A percentile compares a stretch with the other conserved stretches of the same genome.
These are phyloP conservation scores for Neoascia interrupta DNA, from an alignment of 2,888 invertebrate genomes.

Conservation along the genomic window DNA sequence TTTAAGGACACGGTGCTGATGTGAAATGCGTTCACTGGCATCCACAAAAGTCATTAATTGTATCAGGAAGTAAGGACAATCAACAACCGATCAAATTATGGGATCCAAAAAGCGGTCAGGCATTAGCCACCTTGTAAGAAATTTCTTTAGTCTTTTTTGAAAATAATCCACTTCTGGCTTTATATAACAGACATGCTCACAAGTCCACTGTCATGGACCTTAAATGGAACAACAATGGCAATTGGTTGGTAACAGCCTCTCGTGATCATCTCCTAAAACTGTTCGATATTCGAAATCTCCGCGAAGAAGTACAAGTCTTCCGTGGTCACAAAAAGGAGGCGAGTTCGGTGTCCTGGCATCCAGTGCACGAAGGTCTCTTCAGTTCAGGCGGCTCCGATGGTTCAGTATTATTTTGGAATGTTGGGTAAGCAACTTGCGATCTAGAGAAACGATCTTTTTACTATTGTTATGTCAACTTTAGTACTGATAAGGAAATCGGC, in stretches of 20 bases:
- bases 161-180: background rate
- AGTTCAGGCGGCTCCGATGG: slow-evolving; percentile 99
- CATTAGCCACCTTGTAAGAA: slow-evolving; percentile 93
- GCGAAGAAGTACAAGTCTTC: slow-evolving; percentile 97
- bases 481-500: slow-evolving; percentile 98
- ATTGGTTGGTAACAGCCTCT: slow-evolving; percentile 99
- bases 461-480: slow-evolving; percentile 75
- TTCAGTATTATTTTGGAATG: slow-evolving; percentile 99
- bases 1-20: slow-evolving; percentile 95
- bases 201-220: slow-evolving; percentile 99
- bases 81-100: slow-evolving; percentile 99
- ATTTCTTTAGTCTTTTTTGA: background rate
- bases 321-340: slow-evolving; percentile 99
- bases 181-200: slow-evolving; percentile 90
- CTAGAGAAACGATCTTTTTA: background rate
- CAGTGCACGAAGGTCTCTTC: slow-evolving; percentile 97
- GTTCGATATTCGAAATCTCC: slow-evolving; percentile 97
- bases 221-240: slow-evolving; percentile 99
- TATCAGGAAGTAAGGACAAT: slow-evolving; percentile 99
- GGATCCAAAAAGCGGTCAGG: slow-evolving; percentile 98
- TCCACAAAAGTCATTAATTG: slow-evolving; percentile 97
- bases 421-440: slow-evolving; percentile 86
- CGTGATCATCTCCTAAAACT: slow-evolving; percentile 97
- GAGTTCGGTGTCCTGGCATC: slow-evolving; percentile 98
- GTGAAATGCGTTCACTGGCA: slow-evolving; percentile 99